Evolutionary conservation across 2,113 vertebrate species (phyloP).

Genomic region (Prionailurus viverrinus): DNA sequence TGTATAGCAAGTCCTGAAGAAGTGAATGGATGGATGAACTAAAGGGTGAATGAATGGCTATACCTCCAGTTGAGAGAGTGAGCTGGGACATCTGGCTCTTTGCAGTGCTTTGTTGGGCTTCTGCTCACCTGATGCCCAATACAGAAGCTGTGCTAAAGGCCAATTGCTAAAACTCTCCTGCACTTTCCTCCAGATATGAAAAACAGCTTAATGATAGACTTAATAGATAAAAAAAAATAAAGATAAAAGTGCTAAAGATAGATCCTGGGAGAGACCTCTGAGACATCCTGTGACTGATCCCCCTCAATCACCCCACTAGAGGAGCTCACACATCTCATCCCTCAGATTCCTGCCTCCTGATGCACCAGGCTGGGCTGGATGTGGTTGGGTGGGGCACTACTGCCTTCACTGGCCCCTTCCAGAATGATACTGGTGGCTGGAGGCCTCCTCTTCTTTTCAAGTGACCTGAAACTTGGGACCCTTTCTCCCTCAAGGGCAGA

Average conservation of each 20-base stretch:
- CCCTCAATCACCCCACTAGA: neutral
- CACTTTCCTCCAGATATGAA: constrained; percentile 34
- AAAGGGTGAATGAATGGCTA: neutral
- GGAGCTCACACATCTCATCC: neutral
- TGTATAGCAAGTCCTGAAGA: neutral
- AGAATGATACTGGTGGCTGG: neutral
- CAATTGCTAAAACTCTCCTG: neutral
- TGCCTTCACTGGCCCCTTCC: neutral
- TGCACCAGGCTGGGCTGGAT: neutral
- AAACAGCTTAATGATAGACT: neutral
- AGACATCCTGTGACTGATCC: neutral
- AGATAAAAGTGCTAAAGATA: neutral
- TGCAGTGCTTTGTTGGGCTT: neutral
- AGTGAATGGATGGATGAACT: neutral
- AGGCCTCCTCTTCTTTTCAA: neutral
- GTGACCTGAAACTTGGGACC: neutral
- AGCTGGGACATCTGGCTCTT: neutral
- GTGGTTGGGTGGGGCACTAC: neutral
- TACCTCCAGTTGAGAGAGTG: neutral
- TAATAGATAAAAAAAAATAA: neutral
- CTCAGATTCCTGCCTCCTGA: neutral
- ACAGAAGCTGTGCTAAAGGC: neutral
- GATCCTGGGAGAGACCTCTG: neutral
- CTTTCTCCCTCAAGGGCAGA: neutral
- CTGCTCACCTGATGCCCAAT: too few relatives aligned